Base-by-base conservation (phyloP, 2,888 invertebrate species). In the Ypsolopha sequella region DNA sequence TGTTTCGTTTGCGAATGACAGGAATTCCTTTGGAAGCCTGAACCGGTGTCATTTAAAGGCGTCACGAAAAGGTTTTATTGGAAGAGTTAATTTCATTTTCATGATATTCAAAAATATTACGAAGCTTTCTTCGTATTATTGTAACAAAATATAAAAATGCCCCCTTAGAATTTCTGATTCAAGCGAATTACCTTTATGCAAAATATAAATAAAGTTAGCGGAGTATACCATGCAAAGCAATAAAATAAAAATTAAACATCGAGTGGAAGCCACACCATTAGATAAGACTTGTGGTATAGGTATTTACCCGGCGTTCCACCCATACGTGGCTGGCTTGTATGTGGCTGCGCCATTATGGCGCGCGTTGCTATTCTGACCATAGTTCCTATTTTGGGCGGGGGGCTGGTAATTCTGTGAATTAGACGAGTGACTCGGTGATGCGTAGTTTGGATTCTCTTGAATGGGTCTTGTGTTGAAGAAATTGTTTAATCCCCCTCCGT, bases 291-390 rank as follows among this genome's bases (percentile, higher is more conserved):
- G 41, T 13, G 49, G 33, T 14, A 24, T 24, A 33, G 45, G 58
- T 65, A 74, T 73, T 87, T 87, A 87, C 87, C 87, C 80, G 73
- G 80, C 65, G 55, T 76, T 80, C 86, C 86, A 86, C 57, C 86
- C 86, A 61, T 85, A 87, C 50, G 69, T 65, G 54, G 70, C 71
- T 24, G 87, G 85, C 60, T 68, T 77, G 62, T 69, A 66, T 10
- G 82, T 76, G 35, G 76, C 63, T 45, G 77, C 80, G 44, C 60
- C 65, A 55, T 58, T 76, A 55, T 64, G 76, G 35, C 58, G 68
- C 24, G 70, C 70, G 58, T 78, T 63, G 54, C 55, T 71, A 58
- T 77, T 74, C 14, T 53, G 55, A 9, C 70, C 79, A 58, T 84
- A 78, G 56, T 77, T 79, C 63, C 60, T 79, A 64, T 68, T 80